Conservation (phyloP, 2,888 invertebrate species). For the Pedicia rivosa region DNA sequence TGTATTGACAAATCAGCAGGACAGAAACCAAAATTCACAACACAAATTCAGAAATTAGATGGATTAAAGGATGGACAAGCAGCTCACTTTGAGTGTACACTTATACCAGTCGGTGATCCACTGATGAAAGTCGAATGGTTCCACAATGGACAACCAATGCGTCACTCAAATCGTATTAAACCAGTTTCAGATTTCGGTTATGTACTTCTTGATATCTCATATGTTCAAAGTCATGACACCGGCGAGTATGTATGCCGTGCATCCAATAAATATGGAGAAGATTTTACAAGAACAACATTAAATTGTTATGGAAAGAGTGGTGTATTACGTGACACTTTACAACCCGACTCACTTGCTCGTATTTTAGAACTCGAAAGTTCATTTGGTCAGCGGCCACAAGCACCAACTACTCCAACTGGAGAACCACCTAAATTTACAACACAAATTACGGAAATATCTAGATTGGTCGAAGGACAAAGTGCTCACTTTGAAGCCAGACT, state of each 20-base stretch:
- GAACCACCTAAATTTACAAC: slow-evolving; percentile 83
- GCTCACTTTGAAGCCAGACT: slow-evolving; percentile 88
- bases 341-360: slow-evolving; percentile 77
- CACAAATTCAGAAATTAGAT: slow-evolving; percentile 68
- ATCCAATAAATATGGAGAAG: slow-evolving; percentile 79
- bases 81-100: slow-evolving; percentile 88
- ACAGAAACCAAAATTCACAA: slow-evolving; percentile 76
- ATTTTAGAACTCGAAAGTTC: slow-evolving; percentile 71
- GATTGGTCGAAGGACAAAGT: slow-evolving; percentile 85
- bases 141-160: slow-evolving; percentile 79
- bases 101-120: slow-evolving; percentile 88
- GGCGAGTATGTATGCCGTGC: slow-evolving; percentile 91
- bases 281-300: slow-evolving; percentile 71
- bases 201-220: slow-evolving; percentile 87
- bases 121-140: slow-evolving; percentile 93
- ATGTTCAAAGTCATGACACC: slow-evolving; percentile 80
- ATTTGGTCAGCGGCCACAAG: slow-evolving; percentile 43
- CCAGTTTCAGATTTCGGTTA: slow-evolving; percentile 92
- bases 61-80: slow-evolving; percentile 84
- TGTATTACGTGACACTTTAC: slow-evolving; percentile 75
- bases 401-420: slow-evolving; percentile 46
- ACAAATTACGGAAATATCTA: slow-evolving; percentile 68
- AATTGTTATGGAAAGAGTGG: slow-evolving; percentile 72
- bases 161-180: slow-evolving; percentile 81
- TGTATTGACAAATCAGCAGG: slow-evolving; percentile 74